Base-by-base conservation (phyloP, 2,113 vertebrate species). In the Noctilio leporinus region DNA sequence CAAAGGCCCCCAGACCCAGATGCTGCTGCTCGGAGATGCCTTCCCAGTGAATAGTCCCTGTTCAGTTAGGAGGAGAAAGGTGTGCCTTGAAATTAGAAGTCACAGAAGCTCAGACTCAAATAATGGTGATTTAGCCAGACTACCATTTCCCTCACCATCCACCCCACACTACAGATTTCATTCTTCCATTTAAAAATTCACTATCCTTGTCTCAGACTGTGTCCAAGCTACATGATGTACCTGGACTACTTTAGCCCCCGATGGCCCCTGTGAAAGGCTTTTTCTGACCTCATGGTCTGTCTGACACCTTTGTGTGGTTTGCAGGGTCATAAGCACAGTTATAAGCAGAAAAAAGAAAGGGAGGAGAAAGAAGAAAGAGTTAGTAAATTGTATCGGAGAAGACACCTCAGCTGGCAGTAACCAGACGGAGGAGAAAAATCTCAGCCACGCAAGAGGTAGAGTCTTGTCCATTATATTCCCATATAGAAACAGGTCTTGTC, bases 1-100 rank as follows among this genome's bases (percentile, higher is more conserved):
- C 62, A 95, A 96, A 95, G 86, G 75, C 76, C 90, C 77, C 47
- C 96, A 93, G 92, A 55, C 59, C 43, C 65, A 96, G 93, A 94
- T 17, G 0, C 65, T 17, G 0, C 65, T 20, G 15, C 49, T 70
- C 49, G 45, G n/a, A 93, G 85, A 95, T 53, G 40, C 90, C 78
- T 91, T 95, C 55, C 67, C 28, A 70, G 57, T 35, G 81, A 91
- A 93, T 15, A 82, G 62, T 19, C 62, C 9, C 11, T 62, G 70
- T 81, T 93, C 64, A 43, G 80, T 91, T 78, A 76, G 96, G 85
- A 93, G 78, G 67, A 88, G 49, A 89, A 96, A 97, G 59, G 84
- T 90, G 38, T 86, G 62, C 86, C 90, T 84, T 88, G 49, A 97
- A 95, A 92, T 88, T 51, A 94, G 38, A 94, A 87, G 65, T 76